Evolutionary conservation across 2,888 invertebrate genomes (phyloP).

Genomic region (Laspeyria flexula): DNA sequence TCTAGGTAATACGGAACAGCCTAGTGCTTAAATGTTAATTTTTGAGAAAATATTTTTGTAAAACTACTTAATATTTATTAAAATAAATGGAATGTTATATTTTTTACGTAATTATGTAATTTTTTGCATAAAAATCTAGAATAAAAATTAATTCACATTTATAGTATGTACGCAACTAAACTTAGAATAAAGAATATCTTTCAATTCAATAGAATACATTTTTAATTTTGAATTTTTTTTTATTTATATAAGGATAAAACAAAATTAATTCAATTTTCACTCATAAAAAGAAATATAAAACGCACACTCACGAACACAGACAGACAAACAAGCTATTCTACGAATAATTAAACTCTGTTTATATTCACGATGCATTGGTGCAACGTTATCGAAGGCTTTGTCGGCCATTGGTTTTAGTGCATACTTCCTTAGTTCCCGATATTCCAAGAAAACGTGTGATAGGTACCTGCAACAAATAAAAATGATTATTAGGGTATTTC

Average conservation of each 20-base stretch:
- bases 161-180: no score
- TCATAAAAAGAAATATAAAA: neutral
- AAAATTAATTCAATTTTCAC: neutral
- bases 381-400: constrained; percentile 37
- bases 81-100: no score
- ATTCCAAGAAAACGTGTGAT: constrained; percentile 37
- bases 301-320: constrained; percentile 3
- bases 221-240: no score
- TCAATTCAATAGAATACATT: no score
- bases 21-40: neutral
- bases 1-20: neutral
- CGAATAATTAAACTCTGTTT: constrained; percentile 42
- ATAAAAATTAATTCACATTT: no score
- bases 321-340: constrained; percentile 40
- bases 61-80: neutral
- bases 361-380: constrained; percentile 42
- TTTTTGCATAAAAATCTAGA: no score
- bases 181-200: no score
- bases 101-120: no score
- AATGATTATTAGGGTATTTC: constrained; percentile 16
- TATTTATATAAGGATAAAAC: no score
- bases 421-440: constrained; percentile 43
- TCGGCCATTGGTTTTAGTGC: constrained; percentile 34
- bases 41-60: neutral
- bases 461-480: constrained; percentile 66